phyloP scores from a whole-genome alignment of 2,888 invertebrate genomes.

The Plebejus melissa region DNA sequence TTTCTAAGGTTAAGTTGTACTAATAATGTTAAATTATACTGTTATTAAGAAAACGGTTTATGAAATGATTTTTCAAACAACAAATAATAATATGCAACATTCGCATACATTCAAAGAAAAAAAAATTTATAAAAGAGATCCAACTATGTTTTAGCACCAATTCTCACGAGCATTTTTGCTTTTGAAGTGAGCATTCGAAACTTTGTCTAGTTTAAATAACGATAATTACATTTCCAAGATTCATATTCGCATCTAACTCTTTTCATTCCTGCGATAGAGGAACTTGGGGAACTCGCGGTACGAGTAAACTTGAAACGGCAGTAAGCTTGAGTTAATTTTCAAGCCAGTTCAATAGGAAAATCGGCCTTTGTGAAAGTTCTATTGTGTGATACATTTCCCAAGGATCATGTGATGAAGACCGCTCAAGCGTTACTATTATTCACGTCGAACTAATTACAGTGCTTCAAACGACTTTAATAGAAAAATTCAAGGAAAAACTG shows the following conservation, averaged over 20 bases:
- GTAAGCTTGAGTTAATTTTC: slow-evolving; percentile 52
- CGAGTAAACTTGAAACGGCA: slow-evolving; percentile 43
- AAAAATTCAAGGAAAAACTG: not conserved
- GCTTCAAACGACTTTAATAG: not conserved
- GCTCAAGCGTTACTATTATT: slow-evolving; percentile 33
- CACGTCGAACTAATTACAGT: slow-evolving; percentile 13
- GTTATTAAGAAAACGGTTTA: not conserved
- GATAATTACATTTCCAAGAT: slow-evolving; percentile 8
- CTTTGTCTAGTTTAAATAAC: not conserved
- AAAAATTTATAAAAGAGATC: not conserved
- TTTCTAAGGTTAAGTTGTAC: not conserved
- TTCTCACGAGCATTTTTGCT: not conserved
- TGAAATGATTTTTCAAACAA: not conserved
- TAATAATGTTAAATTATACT: not conserved
- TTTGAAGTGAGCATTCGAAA: not conserved
- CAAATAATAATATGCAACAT: not conserved
- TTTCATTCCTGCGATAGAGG: slow-evolving; percentile 73
- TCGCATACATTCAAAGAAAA: not conserved
- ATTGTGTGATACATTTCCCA: slow-evolving; percentile 56
- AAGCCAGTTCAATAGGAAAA: slow-evolving; percentile 72
- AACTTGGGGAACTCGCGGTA: slow-evolving; percentile 59
- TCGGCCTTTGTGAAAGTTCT: slow-evolving; percentile 68
- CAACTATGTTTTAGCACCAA: not conserved
- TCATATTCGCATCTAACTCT: slow-evolving; percentile 51
- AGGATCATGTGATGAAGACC: slow-evolving; percentile 41